Evolutionary conservation across 2,888 invertebrate genomes (phyloP).

Genomic region (Steinernema scapterisci): DNA sequence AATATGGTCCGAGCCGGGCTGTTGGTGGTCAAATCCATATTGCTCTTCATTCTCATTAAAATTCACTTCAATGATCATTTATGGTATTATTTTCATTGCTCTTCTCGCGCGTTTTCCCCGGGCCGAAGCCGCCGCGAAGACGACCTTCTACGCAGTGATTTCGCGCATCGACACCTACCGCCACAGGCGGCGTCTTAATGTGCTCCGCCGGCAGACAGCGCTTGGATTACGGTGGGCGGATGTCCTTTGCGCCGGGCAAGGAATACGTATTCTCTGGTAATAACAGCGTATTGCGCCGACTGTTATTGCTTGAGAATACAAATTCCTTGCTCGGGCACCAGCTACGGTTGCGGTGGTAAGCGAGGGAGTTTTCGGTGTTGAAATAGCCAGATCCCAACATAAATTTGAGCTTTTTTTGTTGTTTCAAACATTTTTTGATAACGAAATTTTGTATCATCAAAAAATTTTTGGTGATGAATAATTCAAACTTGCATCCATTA

Average conservation of each 20-base stretch:
- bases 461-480: too few relatives aligned
- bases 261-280: conserved; percentile 26
- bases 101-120: background rate
- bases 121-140: background rate
- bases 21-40: conserved; percentile 29
- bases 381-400: too few relatives aligned
- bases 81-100: conserved; percentile 29
- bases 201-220: background rate
- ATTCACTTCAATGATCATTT: conserved; percentile 29
- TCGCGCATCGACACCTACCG: conserved; percentile 4
- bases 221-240: background rate
- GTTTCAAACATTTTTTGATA: too few relatives aligned
- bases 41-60: conserved; percentile 30
- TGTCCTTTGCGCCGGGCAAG: background rate
- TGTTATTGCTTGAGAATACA: conserved; percentile 33
- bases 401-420: too few relatives aligned
- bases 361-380: too few relatives aligned
- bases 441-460: too few relatives aligned
- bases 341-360: background rate
- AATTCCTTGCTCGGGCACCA: background rate
- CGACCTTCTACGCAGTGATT: background rate
- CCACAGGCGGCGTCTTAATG: background rate
- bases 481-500: too few relatives aligned
- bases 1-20: conserved; percentile 10
- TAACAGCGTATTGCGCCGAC: conserved; percentile 3